Evolutionary conservation across 53 echinoderm and acorn worm genomes (phyloP), one percentile per base, ranked within the genome.

Genomic region (Paracentrotus lividus): DNA sequence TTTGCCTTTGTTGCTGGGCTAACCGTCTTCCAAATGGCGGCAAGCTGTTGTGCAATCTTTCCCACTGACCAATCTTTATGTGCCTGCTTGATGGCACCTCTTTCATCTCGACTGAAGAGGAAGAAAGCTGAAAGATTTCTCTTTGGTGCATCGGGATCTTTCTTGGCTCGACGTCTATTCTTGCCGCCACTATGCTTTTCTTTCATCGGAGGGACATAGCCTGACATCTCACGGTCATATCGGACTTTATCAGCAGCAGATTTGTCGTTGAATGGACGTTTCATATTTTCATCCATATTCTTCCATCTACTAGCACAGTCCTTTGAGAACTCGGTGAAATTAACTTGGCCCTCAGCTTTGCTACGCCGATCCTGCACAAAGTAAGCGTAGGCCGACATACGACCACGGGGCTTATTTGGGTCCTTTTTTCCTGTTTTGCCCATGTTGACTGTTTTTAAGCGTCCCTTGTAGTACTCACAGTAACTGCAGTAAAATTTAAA

Each of bases 111-210:
- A 77, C 99, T 97, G 96, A 87, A 99, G 92, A 99, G 89, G 96
- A 99, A 99, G 91, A 99, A 99, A 53, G 96, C 97, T 1, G 99
- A 99, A 96, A 98, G 86, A 61, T 98, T 98, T 67, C 98, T 96
- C 91, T 98, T 98, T 15, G 98, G 98, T 94, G 98, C 98, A 93
- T 97, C 94, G 59, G 98, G 98, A 81, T 98, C 98, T 94, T 98
- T 98, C 94, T 95, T 97, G 94, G 91, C 94, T 69, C 97, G 93
- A 31, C 94, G 87, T 64, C 94, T 86, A 34, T 85, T 93, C 88
- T 94, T 94, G n/a, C n/a, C n/a, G n/a, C n/a, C n/a, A 85, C 94
- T 92, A 16, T 91, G 52, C 91, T 94, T 94, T 53, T 93, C 94
- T 43, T 95, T 94, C 76, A 96, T 97, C 8, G 96, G 95, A 23